phyloP scores from a whole-genome alignment of 2,113 vertebrate species.

The Gymnogyps californianus region DNA sequence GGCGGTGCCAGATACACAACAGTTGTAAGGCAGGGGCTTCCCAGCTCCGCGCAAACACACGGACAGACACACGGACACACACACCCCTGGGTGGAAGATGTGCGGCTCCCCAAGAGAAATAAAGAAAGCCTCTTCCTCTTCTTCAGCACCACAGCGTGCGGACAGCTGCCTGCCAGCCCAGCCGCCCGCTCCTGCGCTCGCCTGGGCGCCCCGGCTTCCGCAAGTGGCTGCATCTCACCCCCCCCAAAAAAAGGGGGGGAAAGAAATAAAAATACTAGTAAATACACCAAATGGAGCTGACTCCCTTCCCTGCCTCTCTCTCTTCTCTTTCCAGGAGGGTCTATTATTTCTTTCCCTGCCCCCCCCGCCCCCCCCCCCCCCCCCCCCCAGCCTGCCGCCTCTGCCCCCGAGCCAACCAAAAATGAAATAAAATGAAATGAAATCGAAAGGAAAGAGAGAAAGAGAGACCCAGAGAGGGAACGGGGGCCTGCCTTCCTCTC shows the following conservation, averaged over 20 bases:
- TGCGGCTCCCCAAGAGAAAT: not conserved
- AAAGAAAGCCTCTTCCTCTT: not conserved
- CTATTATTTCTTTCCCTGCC: conserved; percentile 58
- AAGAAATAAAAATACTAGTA: not conserved
- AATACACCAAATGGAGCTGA: not conserved
- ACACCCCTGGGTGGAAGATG: not conserved
- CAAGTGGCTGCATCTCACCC: not conserved
- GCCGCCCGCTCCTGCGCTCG: not conserved
- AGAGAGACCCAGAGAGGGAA: not conserved
- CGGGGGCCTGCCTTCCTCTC: conserved; percentile 32
- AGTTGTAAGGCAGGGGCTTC: not conserved
- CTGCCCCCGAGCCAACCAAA: conserved; percentile 22
- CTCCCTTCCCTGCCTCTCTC: not conserved
- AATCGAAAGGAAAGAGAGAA: conserved; percentile 50
- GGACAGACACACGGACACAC: not conserved
- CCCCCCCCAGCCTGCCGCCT: not conserved
- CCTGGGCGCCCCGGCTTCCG: not conserved
- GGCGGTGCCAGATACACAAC: not conserved
- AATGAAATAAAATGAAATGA: conserved; percentile 60
- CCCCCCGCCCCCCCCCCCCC: too few relatives aligned
- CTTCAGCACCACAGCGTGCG: conserved; percentile 71
- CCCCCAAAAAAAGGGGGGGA: not conserved
- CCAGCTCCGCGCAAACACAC: not conserved
- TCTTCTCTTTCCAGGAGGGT: conserved; percentile 17
- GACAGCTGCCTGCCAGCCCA: conserved; percentile 63